Evolutionary conservation across 1,140 invertebrate species (phyloP), one percentile per base, ranked within the genome.

Genomic region (Drosophila mayri): DNA sequence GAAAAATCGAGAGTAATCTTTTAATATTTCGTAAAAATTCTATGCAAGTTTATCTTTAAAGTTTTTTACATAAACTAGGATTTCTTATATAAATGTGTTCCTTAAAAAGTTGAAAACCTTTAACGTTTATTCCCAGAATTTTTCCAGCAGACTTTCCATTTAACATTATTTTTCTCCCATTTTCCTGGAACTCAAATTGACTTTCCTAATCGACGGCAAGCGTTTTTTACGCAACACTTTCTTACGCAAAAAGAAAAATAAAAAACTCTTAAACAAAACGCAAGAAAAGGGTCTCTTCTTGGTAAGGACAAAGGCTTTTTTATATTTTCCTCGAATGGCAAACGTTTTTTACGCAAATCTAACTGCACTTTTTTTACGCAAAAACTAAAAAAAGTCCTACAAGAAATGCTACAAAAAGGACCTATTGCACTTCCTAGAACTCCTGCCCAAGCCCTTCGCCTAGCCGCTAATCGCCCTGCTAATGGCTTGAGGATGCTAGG

Each of bases 401-500:
- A 12, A 46, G 22, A 67, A 49, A 32, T 8, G 16, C 10, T 18
- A 12, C 20, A 28, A 35, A 22, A 22, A 3, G 28, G 25, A 10
- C 22, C 22, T 12, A 10, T 20, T 5, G 4, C 2, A 25, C 16
- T 85, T 82, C 83, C 47, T 11, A 22, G 82, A 86, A 86, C 22
- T 32, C 4, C 10, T n/a, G 10, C 8, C 47, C 61, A 67, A 86
- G 63, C 75, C 79, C 83, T 79, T 75, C 46, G 20, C 18, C 30
- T 44, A 73, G 65, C 80, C 84, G 73, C 76, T 87, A 87, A 87
- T 88, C 72, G 84, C 28, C 68, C 37, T 78, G 84, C 84, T 87
- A 87, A 87, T 87, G 80, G 83, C 75, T 58, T 40, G 46, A 63
- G 63, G 47, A 67, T 35, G 66, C 81, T 73, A 58, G 73, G 68